Evolutionary conservation across 2,888 invertebrate species (phyloP).

Genomic region (Sinhomidia bicolor): DNA sequence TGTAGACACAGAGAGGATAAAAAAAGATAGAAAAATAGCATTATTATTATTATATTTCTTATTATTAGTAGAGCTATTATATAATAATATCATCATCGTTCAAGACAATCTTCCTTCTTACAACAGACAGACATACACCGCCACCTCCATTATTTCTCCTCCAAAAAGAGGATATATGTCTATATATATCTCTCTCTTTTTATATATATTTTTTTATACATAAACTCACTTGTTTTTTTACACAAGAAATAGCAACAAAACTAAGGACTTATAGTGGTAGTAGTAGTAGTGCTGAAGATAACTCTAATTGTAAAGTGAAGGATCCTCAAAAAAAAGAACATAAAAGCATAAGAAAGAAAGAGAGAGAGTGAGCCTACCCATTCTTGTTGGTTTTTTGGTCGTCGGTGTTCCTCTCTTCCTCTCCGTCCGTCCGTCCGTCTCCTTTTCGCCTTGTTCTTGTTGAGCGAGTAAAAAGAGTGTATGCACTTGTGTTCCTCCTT

Average conservation of each 20-base stretch:
- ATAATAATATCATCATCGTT: not conserved
- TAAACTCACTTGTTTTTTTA: not conserved
- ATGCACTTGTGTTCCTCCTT: not conserved
- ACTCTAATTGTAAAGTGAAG: not conserved
- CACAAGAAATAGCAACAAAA: not conserved
- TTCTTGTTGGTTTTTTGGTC: constrained; percentile 16
- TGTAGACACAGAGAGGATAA: too few relatives aligned
- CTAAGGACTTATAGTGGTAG: not conserved
- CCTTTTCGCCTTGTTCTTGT: not conserved
- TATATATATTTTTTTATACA: not conserved
- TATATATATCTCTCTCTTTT: not conserved
- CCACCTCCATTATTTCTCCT: not conserved
- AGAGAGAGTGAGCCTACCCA: constrained; percentile 10
- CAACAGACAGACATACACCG: not conserved
- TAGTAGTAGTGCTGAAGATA: not conserved
- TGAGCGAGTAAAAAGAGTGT: not conserved
- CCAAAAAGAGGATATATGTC: not conserved
- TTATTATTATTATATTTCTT: not conserved
- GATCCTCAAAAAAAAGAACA: constrained; percentile 11
- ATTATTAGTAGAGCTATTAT: not conserved
- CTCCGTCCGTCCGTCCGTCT: not conserved
- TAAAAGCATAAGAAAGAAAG: too few relatives aligned
- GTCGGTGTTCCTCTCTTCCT: constrained; percentile 1
- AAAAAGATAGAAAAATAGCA: not conserved
- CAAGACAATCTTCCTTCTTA: not conserved